phyloP scores from a whole-genome alignment of 2,888 invertebrate species.

The Xanthorhoe designata region DNA sequence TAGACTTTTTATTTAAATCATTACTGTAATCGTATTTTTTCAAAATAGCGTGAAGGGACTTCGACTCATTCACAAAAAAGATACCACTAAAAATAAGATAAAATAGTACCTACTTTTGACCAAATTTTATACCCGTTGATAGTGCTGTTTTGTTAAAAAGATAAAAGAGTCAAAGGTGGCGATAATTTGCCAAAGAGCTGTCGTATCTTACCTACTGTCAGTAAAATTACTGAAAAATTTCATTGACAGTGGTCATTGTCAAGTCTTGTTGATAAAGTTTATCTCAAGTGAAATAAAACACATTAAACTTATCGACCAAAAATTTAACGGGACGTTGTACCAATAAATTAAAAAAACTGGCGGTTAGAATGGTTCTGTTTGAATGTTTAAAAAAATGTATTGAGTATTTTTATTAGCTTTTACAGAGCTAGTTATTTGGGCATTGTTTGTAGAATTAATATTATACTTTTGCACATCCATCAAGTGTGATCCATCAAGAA shows the following conservation, averaged over 20 bases:
- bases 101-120: not conserved
- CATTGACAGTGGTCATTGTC: slow-evolving; percentile 31
- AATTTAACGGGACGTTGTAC: too few relatives aligned
- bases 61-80: too few relatives aligned
- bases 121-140: not conserved
- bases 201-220: slow-evolving; percentile 10
- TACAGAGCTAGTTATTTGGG: too few relatives aligned
- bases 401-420: too few relatives aligned
- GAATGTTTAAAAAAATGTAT: too few relatives aligned
- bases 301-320: not conserved
- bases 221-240: slow-evolving; percentile 12
- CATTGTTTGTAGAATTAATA: too few relatives aligned
- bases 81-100: not conserved
- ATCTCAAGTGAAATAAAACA: not conserved
- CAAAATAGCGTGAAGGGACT: too few relatives aligned
- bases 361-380: too few relatives aligned
- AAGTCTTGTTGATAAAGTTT: slow-evolving; percentile 22
- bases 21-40: not conserved
- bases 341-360: too few relatives aligned
- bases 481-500: too few relatives aligned
- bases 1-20: too few relatives aligned
- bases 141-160: slow-evolving; percentile 14
- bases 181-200: slow-evolving; percentile 27
- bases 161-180: slow-evolving; percentile 35
- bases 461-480: too few relatives aligned